These are phyloP conservation scores for Parelbella ahira DNA, from an alignment of 2,888 invertebrate genomes.

Conservation along the genomic window DNA sequence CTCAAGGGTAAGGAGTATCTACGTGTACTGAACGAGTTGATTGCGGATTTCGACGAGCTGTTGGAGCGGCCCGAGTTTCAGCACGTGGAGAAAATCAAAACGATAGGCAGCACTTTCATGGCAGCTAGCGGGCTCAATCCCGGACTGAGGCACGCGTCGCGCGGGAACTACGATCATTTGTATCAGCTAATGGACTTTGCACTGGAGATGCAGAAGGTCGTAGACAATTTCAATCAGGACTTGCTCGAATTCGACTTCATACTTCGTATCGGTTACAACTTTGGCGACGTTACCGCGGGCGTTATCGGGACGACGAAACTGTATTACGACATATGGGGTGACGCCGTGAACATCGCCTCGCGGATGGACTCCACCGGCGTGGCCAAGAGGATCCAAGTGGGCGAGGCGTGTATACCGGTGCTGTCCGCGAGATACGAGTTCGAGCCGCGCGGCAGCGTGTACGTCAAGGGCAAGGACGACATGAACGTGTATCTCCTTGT, in stretches of 20 bases:
- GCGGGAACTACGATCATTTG: constrained; percentile 88
- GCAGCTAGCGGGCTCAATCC: constrained; percentile 97
- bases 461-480: constrained; percentile 97
- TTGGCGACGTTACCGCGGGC: constrained; percentile 97
- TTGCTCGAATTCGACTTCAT: constrained; percentile 94
- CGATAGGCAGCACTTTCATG: constrained; percentile 98
- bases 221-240: constrained; percentile 93
- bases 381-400: constrained; percentile 90
- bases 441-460: constrained; percentile 95
- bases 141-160: constrained; percentile 83
- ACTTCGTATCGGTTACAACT: constrained; percentile 93
- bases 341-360: constrained; percentile 98
- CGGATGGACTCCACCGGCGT: constrained; percentile 98
- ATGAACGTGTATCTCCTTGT: constrained; percentile 93
- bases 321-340: constrained; percentile 99
- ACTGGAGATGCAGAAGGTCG: constrained; percentile 92
- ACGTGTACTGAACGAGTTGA: constrained; percentile 96
- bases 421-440: constrained; percentile 90
- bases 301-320: constrained; percentile 97
- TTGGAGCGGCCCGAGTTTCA: constrained; percentile 89
- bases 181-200: constrained; percentile 96
- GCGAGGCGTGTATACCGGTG: constrained; percentile 86
- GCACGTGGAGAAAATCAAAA: constrained; percentile 98
- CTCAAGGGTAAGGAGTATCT: constrained; percentile 96
- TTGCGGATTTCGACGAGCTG: constrained; percentile 97